These are phyloP conservation scores for Grallaria varia DNA, from an alignment of 2,113 vertebrate species.

Conservation along the genomic window DNA sequence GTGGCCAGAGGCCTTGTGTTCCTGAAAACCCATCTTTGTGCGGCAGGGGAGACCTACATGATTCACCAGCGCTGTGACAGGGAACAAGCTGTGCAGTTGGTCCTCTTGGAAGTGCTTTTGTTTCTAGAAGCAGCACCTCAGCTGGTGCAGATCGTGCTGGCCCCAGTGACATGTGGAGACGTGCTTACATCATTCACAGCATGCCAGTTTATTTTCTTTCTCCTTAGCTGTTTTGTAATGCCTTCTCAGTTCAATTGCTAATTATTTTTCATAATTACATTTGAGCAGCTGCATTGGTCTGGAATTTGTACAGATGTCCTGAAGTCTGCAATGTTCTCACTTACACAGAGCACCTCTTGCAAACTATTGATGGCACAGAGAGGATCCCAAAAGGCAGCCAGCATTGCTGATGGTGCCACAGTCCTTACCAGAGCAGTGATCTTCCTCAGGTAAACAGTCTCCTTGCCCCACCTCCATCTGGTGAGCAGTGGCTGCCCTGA, in stretches of 20 bases:
- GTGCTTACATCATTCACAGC: background rate
- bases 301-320: background rate
- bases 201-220: slow-evolving; percentile 4
- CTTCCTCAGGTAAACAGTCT: slow-evolving; percentile 42
- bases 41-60: background rate
- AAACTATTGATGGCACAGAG: slow-evolving; percentile 51
- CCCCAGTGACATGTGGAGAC: background rate
- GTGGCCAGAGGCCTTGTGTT: background rate
- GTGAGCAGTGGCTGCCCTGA: background rate
- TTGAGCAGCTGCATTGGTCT: background rate
- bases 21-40: background rate
- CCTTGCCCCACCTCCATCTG: background rate
- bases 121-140: background rate
- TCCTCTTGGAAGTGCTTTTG: background rate
- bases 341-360: background rate
- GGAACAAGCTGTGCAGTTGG: background rate
- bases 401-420: slow-evolving; percentile 55
- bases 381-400: slow-evolving; percentile 69
- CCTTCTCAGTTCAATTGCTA: background rate
- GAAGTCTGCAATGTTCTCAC: background rate
- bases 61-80: background rate
- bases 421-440: slow-evolving; percentile 57
- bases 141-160: background rate
- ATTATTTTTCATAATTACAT: background rate
- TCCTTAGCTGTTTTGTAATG: background rate